Percentiles rank a stretch among this genome's conserved stretches.
These are phyloP conservation scores for Caenorhabditis macrosperma DNA, from an alignment of 2,888 invertebrate genomes.

Conservation along the genomic window DNA sequence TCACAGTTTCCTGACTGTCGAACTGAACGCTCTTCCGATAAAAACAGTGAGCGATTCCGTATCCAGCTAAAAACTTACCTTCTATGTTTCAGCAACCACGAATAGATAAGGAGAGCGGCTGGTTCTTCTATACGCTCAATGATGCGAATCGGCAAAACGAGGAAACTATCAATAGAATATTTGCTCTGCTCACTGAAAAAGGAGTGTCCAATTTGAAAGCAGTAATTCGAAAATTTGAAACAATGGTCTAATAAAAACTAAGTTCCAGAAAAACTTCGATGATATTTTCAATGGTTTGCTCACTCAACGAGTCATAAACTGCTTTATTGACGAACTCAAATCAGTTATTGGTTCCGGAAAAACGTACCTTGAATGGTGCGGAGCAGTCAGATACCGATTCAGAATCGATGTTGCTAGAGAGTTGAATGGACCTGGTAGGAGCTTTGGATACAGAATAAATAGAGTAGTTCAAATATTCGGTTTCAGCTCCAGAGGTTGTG, in stretches of 20 bases:
- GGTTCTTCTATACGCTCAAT: conserved; percentile 20
- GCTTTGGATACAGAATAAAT: too few relatives aligned
- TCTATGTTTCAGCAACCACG: conserved; percentile 23
- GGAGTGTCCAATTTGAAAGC: neutral
- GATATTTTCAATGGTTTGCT: neutral
- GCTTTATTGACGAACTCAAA: conserved; percentile 1
- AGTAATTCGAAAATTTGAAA: neutral
- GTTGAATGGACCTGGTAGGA: neutral
- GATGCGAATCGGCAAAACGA: neutral
- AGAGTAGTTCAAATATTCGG: neutral
- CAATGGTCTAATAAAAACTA: neutral
- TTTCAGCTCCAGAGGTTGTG: conserved; percentile 8
- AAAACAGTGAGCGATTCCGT: neutral
- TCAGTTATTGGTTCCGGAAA: conserved; percentile 13
- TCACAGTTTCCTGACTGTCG: conserved; percentile 2
- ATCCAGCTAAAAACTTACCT: too few relatives aligned
- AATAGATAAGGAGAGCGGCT: conserved; percentile 8
- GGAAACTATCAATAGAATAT: neutral
- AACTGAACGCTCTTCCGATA: conserved; percentile 23
- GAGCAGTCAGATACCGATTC: conserved; percentile 14
- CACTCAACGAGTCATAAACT: neutral
- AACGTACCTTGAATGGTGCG: conserved; percentile 37
- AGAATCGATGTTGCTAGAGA: conserved; percentile 6
- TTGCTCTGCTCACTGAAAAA: conserved; percentile 3
- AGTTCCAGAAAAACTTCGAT: conserved; percentile 12